Percentiles rank a stretch among this genome's conserved stretches.
phyloP scores from a whole-genome alignment of 2,797 vertebrate genomes.

The Limosa lapponica region DNA sequence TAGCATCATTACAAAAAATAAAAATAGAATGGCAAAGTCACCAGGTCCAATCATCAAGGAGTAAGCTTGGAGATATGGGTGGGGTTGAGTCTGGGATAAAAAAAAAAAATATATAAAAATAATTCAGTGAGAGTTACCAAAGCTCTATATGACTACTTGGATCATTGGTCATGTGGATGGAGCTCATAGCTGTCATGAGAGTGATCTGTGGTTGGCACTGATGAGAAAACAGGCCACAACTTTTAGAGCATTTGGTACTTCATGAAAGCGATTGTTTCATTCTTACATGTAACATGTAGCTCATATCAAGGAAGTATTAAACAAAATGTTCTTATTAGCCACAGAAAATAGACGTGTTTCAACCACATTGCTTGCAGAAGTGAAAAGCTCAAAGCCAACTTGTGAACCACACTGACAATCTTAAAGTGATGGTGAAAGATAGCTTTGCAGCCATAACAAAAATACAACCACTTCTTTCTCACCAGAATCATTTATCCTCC shows the following conservation, averaged over 20 bases:
- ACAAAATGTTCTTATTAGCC: neutral
- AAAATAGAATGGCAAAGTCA: neutral
- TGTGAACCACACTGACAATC: neutral
- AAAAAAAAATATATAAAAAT: too few species aligned
- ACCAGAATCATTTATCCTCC: neutral
- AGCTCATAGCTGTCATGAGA: neutral
- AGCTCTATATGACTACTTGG: neutral
- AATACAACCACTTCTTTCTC: neutral
- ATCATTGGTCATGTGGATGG: neutral
- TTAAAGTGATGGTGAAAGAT: neutral
- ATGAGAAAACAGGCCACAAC: neutral
- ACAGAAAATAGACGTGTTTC: neutral
- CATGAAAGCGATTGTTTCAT: neutral
- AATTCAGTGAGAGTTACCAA: neutral
- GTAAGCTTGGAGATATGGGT: neutral
- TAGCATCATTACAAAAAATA: neutral
- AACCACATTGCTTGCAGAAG: neutral
- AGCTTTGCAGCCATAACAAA: neutral
- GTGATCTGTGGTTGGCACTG: neutral
- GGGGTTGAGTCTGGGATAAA: neutral
- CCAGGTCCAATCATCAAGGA: neutral
- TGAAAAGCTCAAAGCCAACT: neutral
- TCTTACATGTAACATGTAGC: neutral
- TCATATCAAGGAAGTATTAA: neutral
- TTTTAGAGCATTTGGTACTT: neutral